Evolutionary conservation across 1,140 invertebrate species (phyloP).

Genomic region (Branchinecta lynchi): DNA sequence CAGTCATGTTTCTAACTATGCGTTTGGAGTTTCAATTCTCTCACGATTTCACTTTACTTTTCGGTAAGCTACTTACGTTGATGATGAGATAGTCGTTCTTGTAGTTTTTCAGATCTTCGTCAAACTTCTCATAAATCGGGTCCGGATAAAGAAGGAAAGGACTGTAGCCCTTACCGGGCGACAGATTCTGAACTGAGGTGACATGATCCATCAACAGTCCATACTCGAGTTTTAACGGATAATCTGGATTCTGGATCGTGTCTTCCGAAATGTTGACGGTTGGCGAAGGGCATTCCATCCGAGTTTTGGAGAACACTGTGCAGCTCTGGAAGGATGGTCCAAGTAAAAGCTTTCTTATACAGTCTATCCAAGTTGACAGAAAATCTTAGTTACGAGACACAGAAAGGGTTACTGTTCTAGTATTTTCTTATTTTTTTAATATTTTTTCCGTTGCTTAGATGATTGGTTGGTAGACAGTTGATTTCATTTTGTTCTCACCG

Average conservation of each 20-base stretch:
- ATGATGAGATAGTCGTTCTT: constrained; percentile 93
- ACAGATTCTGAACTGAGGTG: constrained; percentile 62
- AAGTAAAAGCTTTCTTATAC: neutral
- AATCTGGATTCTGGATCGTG: constrained; percentile 34
- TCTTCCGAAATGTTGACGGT: constrained; percentile 32
- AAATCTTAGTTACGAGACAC: no score
- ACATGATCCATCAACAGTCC: constrained; percentile 94
- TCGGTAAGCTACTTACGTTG: constrained; percentile 47
- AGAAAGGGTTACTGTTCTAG: no score
- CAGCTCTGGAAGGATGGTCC: constrained; percentile 41
- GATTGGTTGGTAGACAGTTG: no score
- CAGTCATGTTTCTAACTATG: neutral
- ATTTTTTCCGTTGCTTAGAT: no score
- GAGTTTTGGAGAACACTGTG: constrained; percentile 51
- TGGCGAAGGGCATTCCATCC: constrained; percentile 76
- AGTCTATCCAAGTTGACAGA: constrained; percentile 18
- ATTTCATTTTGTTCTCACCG: no score
- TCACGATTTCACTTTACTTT: neutral
- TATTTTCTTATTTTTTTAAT: no score
- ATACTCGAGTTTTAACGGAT: constrained; percentile 61
- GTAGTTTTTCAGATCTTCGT: constrained; percentile 82
- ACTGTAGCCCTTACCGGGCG: constrained; percentile 36
- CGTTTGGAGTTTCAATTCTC: neutral
- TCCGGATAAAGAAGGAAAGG: constrained; percentile 79
- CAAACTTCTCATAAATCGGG: constrained; percentile 72